Base-by-base conservation (phyloP, 2,888 invertebrate genomes). In the Sicus ferrugineus region DNA sequence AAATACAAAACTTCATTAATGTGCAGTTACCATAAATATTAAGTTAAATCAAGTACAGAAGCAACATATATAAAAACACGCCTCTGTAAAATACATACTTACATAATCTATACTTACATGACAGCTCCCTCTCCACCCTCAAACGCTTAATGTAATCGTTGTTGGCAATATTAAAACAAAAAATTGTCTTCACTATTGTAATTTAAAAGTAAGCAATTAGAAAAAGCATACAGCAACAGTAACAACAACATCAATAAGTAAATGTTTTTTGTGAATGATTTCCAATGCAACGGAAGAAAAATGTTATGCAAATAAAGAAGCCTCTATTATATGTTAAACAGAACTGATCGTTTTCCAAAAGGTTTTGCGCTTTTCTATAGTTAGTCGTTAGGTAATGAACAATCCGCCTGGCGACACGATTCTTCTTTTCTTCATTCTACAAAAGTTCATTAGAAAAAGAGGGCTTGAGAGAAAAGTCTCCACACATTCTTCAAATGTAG, bases 191-290 rank as follows among this genome's bases (percentile, higher is more conserved):
- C 28, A 63, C 7, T 56, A 56, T 56, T 56, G 16, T 42, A n/a
- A 31, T 52, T 52, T 30, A 63, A 26, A 50, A 21, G 19, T 42
- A 52, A 34, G 52, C 52, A 31, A 28, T 54, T 63, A 48, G 16
- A n/a, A 19, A 59, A 9, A 31, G 16, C 9, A 26, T n/a, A 42
- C 16, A 42, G 30, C n/a, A 34, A 56, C n/a, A 48, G 31, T 28
- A 70, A 63, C 46, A 59, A 48, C 30, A 46, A 11, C 50, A 46
- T 59, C 58, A 62, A 21, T 14, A 64, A 58, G 1, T 59, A 59
- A 62, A 62, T 38, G 62, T 50, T 67, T 58, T 69, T 67, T 72
- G 72, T 72, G 64, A 67, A 65, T 64, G 58, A 69, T 9, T 28
- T 46, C 30, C 38, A 56, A 61, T 34, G 42, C 28, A 66, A 56